Base-by-base conservation (phyloP, 2,888 invertebrate species). In the Drosophila monieri region DNA sequence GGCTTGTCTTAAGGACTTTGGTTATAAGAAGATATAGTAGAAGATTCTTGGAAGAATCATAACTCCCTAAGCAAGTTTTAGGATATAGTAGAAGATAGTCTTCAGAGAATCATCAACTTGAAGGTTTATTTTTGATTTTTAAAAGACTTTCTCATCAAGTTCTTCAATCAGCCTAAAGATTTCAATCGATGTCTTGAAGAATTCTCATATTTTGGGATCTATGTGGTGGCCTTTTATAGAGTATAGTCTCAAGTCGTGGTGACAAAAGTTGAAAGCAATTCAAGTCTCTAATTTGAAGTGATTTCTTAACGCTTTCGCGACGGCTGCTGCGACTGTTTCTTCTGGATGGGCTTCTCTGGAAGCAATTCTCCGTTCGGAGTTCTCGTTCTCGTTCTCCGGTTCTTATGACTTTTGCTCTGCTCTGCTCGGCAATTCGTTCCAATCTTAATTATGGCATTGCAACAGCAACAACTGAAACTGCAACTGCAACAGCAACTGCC, bases 291-390 rank as follows among this genome's bases (percentile, higher is more conserved):
- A 54, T 39, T 54, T 67, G 18, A 55, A 85, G 85, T 77, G 78
- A 84, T 78, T 85, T 88, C 59, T 88, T 84, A 77, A 88, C 85
- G 86, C 84, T 88, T 84, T 86, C 77, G 74, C 85, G 74, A 56
- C 62, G 67, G 51, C 55, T 39, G 21, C 48, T 49, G 60, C 12
- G 23, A 14, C 41, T 66, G 2, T 27, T 27, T 27, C 27, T 27
- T 27, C 27, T 27, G 8, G 9, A 27, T 27, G 1, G 6, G 6
- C 68, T 65, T 54, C 35, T 21, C 35, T 35, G 35, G 6, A 6
- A 35, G 35, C 35, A n/a, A 6, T 43, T 43, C 43, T 43, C 21
- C 43, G 43, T 21, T 43, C 18, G 8, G 59, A 54, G 62, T 41
- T 51, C 37, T 67, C 54, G 62, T 41, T 51, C 37, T 67, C 54